Percentiles rank a stretch among this genome's conserved stretches.
phyloP scores from a whole-genome alignment of 1,140 invertebrate species.

The Nasonia longicornis region DNA sequence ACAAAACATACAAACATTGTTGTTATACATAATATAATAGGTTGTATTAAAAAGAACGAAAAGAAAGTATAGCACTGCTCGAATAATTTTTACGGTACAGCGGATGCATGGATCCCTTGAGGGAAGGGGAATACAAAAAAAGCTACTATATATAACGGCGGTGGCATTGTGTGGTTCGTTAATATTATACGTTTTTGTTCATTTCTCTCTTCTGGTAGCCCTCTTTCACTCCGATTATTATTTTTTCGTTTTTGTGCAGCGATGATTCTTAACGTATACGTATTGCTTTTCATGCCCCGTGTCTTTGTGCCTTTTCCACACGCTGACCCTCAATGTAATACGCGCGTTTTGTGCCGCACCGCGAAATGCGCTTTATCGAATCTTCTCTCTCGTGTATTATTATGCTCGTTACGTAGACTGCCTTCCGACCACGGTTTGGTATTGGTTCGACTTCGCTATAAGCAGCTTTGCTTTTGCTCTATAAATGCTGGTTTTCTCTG shows the following conservation, averaged over 20 bases:
- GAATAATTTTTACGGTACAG: conserved; percentile 1
- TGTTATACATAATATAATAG: not conserved
- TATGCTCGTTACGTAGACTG: not conserved
- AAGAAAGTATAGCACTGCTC: not conserved
- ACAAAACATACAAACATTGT: not conserved
- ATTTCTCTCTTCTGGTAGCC: not conserved
- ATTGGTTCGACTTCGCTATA: not conserved
- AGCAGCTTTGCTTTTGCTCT: conserved; percentile 1
- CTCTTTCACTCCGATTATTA: not conserved
- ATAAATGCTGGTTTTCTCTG: not conserved
- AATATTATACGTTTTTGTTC: not conserved
- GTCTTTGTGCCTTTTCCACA: not conserved
- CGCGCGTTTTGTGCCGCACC: not conserved
- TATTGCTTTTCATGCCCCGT: conserved; percentile 22
- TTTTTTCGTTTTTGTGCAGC: conserved; percentile 5
- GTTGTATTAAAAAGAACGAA: not conserved
- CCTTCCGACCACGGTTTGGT: not conserved
- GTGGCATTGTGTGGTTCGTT: not conserved
- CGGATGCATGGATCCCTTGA: not conserved
- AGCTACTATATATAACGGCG: not conserved
- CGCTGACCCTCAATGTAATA: not conserved
- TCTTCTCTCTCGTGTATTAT: not conserved
- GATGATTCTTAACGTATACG: conserved; percentile 21
- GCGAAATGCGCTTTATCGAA: too few species aligned
- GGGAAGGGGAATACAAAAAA: not conserved